Conservation (phyloP, 2,113 vertebrate genomes). For the Mesocricetus auratus region DNA sequence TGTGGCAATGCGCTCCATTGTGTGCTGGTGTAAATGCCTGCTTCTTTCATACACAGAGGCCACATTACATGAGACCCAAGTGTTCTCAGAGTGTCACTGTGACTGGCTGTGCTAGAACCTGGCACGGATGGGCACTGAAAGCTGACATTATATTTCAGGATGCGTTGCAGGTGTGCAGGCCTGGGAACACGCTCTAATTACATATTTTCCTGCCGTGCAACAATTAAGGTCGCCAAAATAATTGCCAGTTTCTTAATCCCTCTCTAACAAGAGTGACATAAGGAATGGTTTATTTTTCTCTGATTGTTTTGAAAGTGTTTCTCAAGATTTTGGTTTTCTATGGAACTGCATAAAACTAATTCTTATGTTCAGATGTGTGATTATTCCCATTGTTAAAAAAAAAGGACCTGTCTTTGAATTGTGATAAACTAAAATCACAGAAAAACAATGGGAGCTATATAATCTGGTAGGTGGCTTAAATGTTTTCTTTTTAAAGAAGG, state of each 20-base stretch:
- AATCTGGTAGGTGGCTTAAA: slow-evolving; percentile 80
- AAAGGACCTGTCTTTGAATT: slow-evolving; percentile 81
- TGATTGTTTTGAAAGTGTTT: slow-evolving; percentile 89
- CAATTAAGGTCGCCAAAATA: slow-evolving; percentile 99
- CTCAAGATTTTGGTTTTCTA: slow-evolving; percentile 88
- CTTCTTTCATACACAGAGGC: slow-evolving; percentile 96
- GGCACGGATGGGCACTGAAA: slow-evolving; percentile 94
- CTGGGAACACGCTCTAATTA: slow-evolving; percentile 97
- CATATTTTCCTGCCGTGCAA: slow-evolving; percentile 96
- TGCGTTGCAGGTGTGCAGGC: slow-evolving; percentile 99
- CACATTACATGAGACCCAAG: slow-evolving; percentile 97
- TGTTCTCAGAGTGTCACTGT: slow-evolving; percentile 97
- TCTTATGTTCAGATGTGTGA: slow-evolving; percentile 86
- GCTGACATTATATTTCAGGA: slow-evolving; percentile 96
- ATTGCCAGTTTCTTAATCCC: slow-evolving; percentile 96
- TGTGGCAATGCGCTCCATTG: slow-evolving; percentile 98
- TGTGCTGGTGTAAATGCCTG: slow-evolving; percentile 97
- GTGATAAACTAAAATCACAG: slow-evolving; percentile 83
- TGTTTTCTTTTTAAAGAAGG: slow-evolving; percentile 79
- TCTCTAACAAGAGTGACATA: slow-evolving; percentile 93
- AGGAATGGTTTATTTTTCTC: slow-evolving; percentile 89
- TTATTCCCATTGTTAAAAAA: slow-evolving; percentile 85
- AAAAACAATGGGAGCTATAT: slow-evolving; percentile 83
- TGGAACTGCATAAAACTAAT: slow-evolving; percentile 86
- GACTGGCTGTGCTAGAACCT: slow-evolving; percentile 97